phyloP scores from a whole-genome alignment of 2,797 vertebrate species.

The Thamnophis elegans region DNA sequence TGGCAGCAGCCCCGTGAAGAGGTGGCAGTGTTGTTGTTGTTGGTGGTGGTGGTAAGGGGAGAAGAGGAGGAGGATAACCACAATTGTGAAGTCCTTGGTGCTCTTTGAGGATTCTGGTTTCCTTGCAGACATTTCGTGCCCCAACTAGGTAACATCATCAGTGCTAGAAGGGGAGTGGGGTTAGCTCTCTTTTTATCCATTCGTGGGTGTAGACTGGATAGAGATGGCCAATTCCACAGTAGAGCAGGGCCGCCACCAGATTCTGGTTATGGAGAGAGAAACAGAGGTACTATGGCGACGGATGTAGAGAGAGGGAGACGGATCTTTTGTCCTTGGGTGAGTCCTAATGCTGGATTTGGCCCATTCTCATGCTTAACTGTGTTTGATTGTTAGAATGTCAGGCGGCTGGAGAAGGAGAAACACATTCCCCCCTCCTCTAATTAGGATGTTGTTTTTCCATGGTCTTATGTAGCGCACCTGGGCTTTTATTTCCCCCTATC shows the following conservation, averaged over 20 bases:
- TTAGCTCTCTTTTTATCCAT: background rate
- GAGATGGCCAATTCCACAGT: background rate
- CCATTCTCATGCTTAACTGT: background rate
- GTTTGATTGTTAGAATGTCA: background rate
- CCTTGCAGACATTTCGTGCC: background rate
- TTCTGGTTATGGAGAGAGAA: background rate
- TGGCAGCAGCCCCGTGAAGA: background rate
- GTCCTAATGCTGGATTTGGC: background rate
- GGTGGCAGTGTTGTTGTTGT: too few species aligned
- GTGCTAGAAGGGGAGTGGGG: background rate
- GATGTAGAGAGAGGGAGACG: background rate
- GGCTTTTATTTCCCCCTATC: background rate
- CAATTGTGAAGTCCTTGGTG: too few species aligned
- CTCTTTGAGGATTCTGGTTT: background rate
- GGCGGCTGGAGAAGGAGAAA: too few species aligned
- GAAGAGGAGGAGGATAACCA: too few species aligned
- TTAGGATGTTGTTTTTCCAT: background rate
- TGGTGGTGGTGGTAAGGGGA: too few species aligned
- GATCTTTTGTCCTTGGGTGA: background rate
- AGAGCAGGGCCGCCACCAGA: background rate
- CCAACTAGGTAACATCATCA: background rate
- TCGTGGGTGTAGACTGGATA: background rate
- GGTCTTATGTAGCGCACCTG: background rate
- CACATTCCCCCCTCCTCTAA: background rate
- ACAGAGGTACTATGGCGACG: background rate